Evolutionary conservation across 2,888 invertebrate genomes (phyloP).

Genomic region (Polydesmus complanatus): DNA sequence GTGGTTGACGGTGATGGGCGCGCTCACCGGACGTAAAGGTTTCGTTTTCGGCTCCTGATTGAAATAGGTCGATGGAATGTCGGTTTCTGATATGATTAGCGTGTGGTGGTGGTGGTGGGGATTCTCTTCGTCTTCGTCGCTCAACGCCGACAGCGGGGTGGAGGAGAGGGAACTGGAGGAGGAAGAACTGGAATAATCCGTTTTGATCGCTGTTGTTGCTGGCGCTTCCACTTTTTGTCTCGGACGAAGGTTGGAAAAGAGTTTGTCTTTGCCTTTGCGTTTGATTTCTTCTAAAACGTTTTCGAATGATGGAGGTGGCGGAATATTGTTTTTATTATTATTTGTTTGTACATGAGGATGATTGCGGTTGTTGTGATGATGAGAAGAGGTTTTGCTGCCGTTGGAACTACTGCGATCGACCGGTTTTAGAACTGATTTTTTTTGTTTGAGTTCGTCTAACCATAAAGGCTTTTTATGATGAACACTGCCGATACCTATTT

Average conservation of each 20-base stretch:
- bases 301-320: background rate
- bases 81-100: background rate
- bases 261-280: background rate
- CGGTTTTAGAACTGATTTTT: background rate
- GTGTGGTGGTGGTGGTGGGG: background rate
- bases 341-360: too few species aligned
- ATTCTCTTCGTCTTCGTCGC: background rate
- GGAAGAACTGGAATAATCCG: background rate
- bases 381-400: too few species aligned
- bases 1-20: background rate
- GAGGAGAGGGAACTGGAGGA: background rate
- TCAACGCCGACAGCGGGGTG: background rate
- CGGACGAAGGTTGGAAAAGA: background rate
- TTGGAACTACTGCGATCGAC: too few species aligned
- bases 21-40: background rate
- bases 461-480: too few species aligned
- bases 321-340: too few species aligned
- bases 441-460: background rate
- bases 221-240: too few species aligned
- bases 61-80: background rate
- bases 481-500: too few species aligned
- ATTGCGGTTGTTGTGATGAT: too few species aligned
- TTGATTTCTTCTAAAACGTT: background rate
- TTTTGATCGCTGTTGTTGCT: too few species aligned
- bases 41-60: background rate